Base-by-base conservation (phyloP, 2,113 vertebrate species). In the Hemichromis elongatus region DNA sequence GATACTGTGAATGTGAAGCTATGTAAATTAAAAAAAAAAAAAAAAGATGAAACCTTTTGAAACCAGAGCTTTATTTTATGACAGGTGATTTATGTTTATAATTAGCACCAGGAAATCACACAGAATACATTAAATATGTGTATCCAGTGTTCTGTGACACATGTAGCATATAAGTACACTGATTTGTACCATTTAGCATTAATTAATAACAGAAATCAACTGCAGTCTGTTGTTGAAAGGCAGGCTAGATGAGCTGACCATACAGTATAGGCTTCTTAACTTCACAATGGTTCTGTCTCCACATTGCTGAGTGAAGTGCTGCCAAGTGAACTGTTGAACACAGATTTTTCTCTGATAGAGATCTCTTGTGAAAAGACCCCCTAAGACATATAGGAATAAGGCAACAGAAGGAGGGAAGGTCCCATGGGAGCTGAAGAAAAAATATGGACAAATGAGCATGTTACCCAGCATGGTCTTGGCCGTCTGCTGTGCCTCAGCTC, bases 381-480 rank as follows among this genome's bases (percentile, higher is more conserved):
- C 50, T 88, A 75, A 90, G 87, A 94, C 93, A 95, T 89, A 93
- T 80, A 86, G 81, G 90, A 94, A 93, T 90, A 90, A 90, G 89
- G 91, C 93, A 95, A 89, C 93, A 95, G 94, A 94, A 92, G 90
- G 93, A 93, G 78, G 75, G 57, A 82, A 9, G 77, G 61, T 89
- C 93, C 91, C 91, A 52, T 54, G 90, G 90, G 92, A 92, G 81
- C 33, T 30, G 80, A 33, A 82, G 85, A 93, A 92, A 93, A 95
- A 92, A 94, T 90, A 92, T 93, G 93, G 92, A 95, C 93, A 96
- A 95, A 95, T 95, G 93, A 95, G 93, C 86, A 90, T 89, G 93
- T 91, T 94, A 90, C 85, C 85, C 93, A 83, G 89, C 79, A 45
- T 81, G 78, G 88, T 93, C 91, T 94, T 90, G 86, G 89, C 86